These are phyloP conservation scores for Drosophila atroscutellata DNA, from an alignment of 2,888 invertebrate species.

Conservation along the genomic window DNA sequence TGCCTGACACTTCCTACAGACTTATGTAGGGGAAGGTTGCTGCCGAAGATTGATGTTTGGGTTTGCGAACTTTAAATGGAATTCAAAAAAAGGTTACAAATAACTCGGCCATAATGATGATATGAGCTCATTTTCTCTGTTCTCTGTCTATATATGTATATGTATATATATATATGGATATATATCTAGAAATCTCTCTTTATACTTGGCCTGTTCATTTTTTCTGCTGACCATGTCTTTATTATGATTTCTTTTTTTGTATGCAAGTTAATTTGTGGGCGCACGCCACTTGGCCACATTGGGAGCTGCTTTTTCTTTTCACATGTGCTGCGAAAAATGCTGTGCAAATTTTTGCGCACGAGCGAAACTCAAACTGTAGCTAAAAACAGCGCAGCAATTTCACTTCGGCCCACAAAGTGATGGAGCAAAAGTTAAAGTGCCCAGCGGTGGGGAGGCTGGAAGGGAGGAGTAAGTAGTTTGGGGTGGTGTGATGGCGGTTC, in stretches of 20 bases:
- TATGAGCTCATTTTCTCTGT: slow-evolving; percentile 15
- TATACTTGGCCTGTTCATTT: slow-evolving; percentile 2
- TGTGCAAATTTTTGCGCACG: slow-evolving; percentile 78
- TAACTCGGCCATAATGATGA: slow-evolving; percentile 56
- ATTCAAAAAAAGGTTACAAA: slow-evolving; percentile 62
- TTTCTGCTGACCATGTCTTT: slow-evolving; percentile 79
- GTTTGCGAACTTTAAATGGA: slow-evolving; percentile 72
- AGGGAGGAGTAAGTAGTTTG: not conserved
- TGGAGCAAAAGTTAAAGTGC: slow-evolving; percentile 53
- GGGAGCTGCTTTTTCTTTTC: slow-evolving; percentile 6
- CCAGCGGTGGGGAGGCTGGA: slow-evolving; percentile 3
- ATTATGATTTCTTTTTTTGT: slow-evolving; percentile 59
- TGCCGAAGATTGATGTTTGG: slow-evolving; percentile 73
- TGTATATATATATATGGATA: too few species aligned
- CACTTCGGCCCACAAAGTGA: slow-evolving; percentile 43
- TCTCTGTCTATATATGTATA: not conserved
- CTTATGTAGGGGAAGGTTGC: slow-evolving; percentile 3
- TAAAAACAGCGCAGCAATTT: slow-evolving; percentile 68
- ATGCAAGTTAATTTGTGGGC: slow-evolving; percentile 69
- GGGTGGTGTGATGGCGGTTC: not conserved
- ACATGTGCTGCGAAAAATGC: slow-evolving; percentile 47
- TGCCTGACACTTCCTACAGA: slow-evolving; percentile 75
- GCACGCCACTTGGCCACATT: slow-evolving; percentile 57
- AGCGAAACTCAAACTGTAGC: slow-evolving; percentile 50
- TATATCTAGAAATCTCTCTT: not conserved